Conservation (phyloP, 2,888 invertebrate species). For the Celastrina argiolus region DNA sequence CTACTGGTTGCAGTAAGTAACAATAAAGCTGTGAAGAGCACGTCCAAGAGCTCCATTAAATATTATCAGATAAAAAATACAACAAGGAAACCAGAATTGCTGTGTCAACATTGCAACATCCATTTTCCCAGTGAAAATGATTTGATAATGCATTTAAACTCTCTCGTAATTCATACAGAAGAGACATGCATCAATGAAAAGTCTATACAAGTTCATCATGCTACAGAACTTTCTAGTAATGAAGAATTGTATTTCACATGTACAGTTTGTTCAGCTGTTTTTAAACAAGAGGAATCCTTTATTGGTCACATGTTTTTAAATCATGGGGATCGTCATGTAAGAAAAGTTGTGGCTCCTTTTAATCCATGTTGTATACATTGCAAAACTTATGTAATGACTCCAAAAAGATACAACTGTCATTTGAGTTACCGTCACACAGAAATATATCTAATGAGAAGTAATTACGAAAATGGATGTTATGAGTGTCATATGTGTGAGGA, state of each 20-base stretch:
- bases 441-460: neutral
- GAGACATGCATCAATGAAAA: neutral
- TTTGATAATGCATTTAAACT: constrained; percentile 31
- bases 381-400: neutral
- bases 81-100: neutral
- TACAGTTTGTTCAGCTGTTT: neutral
- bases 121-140: constrained; percentile 29
- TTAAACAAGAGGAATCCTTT: neutral
- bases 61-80: neutral
- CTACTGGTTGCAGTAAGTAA: constrained; percentile 29
- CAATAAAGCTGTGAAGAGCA: constrained; percentile 33
- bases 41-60: constrained; percentile 26
- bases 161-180: constrained; percentile 27
- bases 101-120: constrained; percentile 32
- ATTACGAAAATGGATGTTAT: constrained; percentile 6
- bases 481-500: constrained; percentile 29
- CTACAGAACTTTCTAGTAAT: neutral
- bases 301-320: neutral
- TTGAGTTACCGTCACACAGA: constrained; percentile 14
- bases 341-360: neutral
- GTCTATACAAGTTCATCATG: neutral
- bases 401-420: constrained; percentile 27
- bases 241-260: neutral
- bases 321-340: neutral
- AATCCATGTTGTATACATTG: constrained; percentile 13